Percentiles rank a stretch among this genome's conserved stretches.
These are phyloP conservation scores for Notolepis coatsorum DNA, from an alignment of 2,797 vertebrate species.

Conservation along the genomic window DNA sequence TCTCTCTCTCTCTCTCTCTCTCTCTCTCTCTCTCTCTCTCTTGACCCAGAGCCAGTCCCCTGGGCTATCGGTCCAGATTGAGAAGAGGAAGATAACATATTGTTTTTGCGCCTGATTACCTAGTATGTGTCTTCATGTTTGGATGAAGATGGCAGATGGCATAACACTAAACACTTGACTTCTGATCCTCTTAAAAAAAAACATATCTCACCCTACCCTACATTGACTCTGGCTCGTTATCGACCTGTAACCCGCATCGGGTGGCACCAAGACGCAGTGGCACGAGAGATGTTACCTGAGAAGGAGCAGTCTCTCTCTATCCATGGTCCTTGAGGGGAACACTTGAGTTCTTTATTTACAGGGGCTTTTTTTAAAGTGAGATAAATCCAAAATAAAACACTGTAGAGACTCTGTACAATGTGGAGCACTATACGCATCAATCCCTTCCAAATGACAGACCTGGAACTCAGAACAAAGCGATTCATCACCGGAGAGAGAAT, in stretches of 20 bases:
- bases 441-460: conserved; percentile 31
- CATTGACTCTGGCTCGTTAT: conserved; percentile 28
- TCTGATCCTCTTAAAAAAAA: conserved; percentile 37
- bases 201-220: conserved; percentile 32
- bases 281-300: conserved; percentile 34
- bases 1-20: conserved; percentile 31
- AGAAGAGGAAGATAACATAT: conserved; percentile 32
- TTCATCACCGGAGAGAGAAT: conserved; percentile 9
- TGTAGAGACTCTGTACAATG: conserved; percentile 39
- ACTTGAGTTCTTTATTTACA: conserved; percentile 45
- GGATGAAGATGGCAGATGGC: conserved; percentile 20
- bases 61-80: conserved; percentile 54
- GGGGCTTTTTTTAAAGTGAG: conserved; percentile 40
- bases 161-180: conserved; percentile 34
- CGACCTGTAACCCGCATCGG: conserved; percentile 22
- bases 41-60: conserved; percentile 29
- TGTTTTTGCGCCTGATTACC: conserved; percentile 22
- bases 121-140: conserved; percentile 50
- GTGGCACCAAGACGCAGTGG: conserved; percentile 29
- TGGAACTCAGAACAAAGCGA: conserved; percentile 33
- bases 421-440: conserved; percentile 45
- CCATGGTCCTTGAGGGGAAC: conserved; percentile 30
- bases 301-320: conserved; percentile 29
- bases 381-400: conserved; percentile 42
- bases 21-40: conserved; percentile 24